These are phyloP conservation scores for Myotis pilosus DNA, from an alignment of 2,797 vertebrate species.

Conservation along the genomic window DNA sequence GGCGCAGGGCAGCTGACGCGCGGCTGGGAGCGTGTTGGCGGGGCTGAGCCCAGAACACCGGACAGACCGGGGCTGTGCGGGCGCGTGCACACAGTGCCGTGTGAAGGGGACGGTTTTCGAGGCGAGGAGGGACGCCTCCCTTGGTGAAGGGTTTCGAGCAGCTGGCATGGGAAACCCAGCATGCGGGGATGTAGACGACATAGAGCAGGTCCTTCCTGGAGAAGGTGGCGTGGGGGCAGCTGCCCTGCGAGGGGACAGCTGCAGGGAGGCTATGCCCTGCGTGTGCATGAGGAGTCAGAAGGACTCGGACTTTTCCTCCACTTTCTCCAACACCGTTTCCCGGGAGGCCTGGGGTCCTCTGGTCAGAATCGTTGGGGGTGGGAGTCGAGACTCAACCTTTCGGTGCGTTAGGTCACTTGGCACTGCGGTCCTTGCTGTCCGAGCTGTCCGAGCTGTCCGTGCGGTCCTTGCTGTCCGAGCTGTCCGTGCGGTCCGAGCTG, in stretches of 20 bases:
- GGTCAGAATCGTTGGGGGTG: not conserved
- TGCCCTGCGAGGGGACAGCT: rapidly evolving
- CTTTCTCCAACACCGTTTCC: not conserved
- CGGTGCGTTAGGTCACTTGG: not conserved
- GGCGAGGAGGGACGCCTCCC: not conserved
- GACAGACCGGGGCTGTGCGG: rapidly evolving
- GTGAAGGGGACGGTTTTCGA: too few relatives aligned
- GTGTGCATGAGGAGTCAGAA: not conserved
- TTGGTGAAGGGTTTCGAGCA: not conserved
- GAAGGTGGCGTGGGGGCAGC: not conserved
- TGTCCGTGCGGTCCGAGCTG: not conserved
- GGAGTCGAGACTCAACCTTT: not conserved
- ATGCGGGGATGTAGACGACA: not conserved
- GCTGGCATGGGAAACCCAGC: not conserved
- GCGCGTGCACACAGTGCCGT: rapidly evolving
- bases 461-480: not conserved
- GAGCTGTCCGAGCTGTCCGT: too few relatives aligned
- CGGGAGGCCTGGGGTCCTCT: not conserved
- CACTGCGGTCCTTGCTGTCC: not conserved
- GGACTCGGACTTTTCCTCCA: not conserved
- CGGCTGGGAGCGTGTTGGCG: not conserved
- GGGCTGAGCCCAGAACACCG: not conserved
- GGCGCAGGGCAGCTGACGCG: not conserved
- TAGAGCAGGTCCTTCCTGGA: not conserved
- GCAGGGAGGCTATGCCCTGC: not conserved